These are phyloP conservation scores for Drosophila ezoana DNA, from an alignment of 2,888 invertebrate genomes.

Conservation along the genomic window DNA sequence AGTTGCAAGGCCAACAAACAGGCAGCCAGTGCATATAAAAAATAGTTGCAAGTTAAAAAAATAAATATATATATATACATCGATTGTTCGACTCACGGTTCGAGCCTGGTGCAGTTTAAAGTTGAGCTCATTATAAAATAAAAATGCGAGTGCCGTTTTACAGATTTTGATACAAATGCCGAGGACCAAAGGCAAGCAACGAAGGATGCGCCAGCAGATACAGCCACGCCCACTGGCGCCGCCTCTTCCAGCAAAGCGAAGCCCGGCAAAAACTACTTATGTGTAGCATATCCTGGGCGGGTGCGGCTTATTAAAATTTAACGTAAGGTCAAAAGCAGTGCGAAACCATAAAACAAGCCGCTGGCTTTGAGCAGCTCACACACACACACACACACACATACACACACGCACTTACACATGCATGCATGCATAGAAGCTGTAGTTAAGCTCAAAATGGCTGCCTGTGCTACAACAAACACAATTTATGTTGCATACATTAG, in stretches of 20 bases:
- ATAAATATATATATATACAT: too few relatives aligned
- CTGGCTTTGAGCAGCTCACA: constrained; percentile 63
- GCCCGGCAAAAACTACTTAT: constrained; percentile 48
- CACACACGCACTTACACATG: constrained; percentile 14
- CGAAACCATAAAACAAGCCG: constrained; percentile 79
- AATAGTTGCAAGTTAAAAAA: too few relatives aligned
- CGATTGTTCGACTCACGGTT: too few relatives aligned
- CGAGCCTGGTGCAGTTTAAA: too few relatives aligned
- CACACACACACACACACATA: constrained; percentile 25
- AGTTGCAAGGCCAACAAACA: constrained; percentile 48
- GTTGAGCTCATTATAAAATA: too few relatives aligned
- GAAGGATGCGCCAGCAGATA: constrained; percentile 28
- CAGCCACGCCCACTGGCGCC: background rate
- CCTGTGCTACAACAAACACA: constrained; percentile 55
- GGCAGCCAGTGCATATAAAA: constrained; percentile 20
- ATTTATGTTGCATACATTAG: constrained; percentile 78
- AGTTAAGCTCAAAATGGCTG: constrained; percentile 59
- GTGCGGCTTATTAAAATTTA: constrained; percentile 71
- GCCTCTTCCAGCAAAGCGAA: constrained; percentile 10
- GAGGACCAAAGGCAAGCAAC: constrained; percentile 31
- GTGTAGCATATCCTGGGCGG: constrained; percentile 31
- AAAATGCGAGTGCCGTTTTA: too few relatives aligned
- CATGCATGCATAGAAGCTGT: constrained; percentile 29
- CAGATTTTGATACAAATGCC: too few relatives aligned
- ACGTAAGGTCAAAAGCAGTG: constrained; percentile 77